Evolutionary conservation across 2,797 vertebrate species (phyloP), one percentile per base, ranked within the genome.

Genomic region (Takifugu rubripes): DNA sequence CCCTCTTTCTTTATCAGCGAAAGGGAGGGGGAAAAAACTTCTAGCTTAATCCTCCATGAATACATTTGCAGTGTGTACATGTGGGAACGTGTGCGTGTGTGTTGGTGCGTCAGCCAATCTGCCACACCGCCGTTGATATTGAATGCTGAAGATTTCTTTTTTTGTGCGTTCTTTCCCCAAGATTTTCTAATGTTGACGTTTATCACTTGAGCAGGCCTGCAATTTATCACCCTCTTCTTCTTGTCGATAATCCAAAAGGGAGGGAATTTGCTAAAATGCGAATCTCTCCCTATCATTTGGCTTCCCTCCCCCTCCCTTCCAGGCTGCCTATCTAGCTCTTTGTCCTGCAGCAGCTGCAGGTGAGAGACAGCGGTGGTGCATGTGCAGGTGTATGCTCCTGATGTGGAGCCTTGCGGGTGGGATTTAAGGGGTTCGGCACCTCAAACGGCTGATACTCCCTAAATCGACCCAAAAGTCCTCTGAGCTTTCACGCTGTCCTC

Each of bases 181-280:
- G 85, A 93, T 94, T 92, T 90, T 89, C 87, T 91, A 92, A 93
- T 92, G 91, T 82, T 88, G 46, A 83, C 75, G 83, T 93, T 93
- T 92, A 93, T 94, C 91, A 89, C 79, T 92, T 83, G 79, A 85
- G 85, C 81, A 76, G 62, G 85, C 81, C 66, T 70, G 75, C 82
- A 83, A 81, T 93, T 90, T 69, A 81, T 91, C 88, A 88, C n/a
- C 50, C n/a, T 46, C n/a, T 62, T 53, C 54, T 78, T 89, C 58
- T 82, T 79, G 78, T 92, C 80, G 0, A 91, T 92, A 93, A 92
- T 85, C 84, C 73, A 52, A 84, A 81, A 82, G 60, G 64, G 81
- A 85, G 65, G 84, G 65, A 60, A 79, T 89, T 90, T 87, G 79
- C 69, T 73, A 89, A 82, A 86, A 80, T 70, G 81, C 56, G 79